Base-by-base conservation (phyloP, 2,888 invertebrate genomes). In the Cylindroiulus punctatus region DNA sequence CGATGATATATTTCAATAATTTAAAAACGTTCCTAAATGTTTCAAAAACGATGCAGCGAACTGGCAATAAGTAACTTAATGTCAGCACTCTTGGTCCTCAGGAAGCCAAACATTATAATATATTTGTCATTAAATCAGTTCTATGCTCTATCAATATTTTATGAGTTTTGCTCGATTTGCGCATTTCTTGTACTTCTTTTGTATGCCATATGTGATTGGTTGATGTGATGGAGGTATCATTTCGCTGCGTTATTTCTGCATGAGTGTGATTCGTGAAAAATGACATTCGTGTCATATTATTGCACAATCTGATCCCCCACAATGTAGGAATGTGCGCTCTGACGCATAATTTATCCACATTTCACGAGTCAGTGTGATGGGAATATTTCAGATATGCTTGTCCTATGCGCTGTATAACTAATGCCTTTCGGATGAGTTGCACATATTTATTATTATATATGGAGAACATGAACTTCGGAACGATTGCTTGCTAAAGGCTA, bases 341-440 rank as follows among this genome's bases (percentile, higher is more conserved):
- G 76, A 76, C 76, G 76, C 76, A 76, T 76, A 76, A 76, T 76
- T 76, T 76, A 30, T 76, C 76, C 76, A 30, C 76, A 76, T 76
- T 76, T 76, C 76, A 76, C 76, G 76, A 76, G 76, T 76, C 76
- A 30, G 76, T 76, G 76, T 76, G 26, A 76, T 30, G 76, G 26
- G 76, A 76, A 1, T 76, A 30, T 76, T 30, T 76, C 30, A 30
- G 76, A 76, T 30, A 76, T 30, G 30, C 76, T 30, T 17, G 30
- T 76, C 76, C 76, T 76, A 14, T 12, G 30, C 14, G 14, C 30
- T 14, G 76, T 30, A 76, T 76, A 76, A 76, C 76, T 76, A 76
- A 76, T 76, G 76, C 76, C 12, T 76, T 76, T 76, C 76, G 76
- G 76, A 76, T 76, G 76, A 76, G 76, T 76, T 76, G 76, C 76